Conservation (phyloP, 1,140 invertebrate species). For the Lordiphosa collinella region DNA sequence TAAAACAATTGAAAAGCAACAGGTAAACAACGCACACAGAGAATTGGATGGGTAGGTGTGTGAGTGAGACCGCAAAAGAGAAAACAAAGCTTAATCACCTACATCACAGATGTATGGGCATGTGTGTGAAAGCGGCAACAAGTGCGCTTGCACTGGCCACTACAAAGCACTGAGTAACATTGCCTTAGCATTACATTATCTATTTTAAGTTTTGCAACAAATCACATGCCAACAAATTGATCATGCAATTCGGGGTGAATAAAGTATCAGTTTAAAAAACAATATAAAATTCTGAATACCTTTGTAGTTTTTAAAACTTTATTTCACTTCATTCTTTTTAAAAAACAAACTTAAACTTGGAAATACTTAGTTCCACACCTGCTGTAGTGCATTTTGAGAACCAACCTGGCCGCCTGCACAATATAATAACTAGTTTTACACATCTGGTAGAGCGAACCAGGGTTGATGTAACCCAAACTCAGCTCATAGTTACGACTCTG, state of each 20-base stretch:
- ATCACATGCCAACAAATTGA: too few species aligned
- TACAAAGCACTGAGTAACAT: too few species aligned
- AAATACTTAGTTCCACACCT: too few species aligned
- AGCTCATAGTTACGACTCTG: conserved; percentile 37
- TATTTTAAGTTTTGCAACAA: background rate
- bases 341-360: too few species aligned
- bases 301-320: too few species aligned
- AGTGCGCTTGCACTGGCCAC: conserved; percentile 6
- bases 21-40: conserved; percentile 49
- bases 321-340: too few species aligned
- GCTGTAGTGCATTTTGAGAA: too few species aligned
- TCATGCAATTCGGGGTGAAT: too few species aligned
- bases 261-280: too few species aligned
- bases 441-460: conserved; percentile 51
- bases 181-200: too few species aligned
- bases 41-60: conserved; percentile 25
- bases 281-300: too few species aligned
- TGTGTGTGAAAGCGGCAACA: background rate
- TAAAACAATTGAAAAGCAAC: conserved; percentile 71
- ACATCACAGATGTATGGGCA: conserved; percentile 12
- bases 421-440: conserved; percentile 62
- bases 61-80: conserved; percentile 64
- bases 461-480: conserved; percentile 27
- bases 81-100: conserved; percentile 64
- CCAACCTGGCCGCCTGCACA: conserved; percentile 8